Base-by-base conservation (phyloP, 1,140 invertebrate species). In the Orius insidiosus region DNA sequence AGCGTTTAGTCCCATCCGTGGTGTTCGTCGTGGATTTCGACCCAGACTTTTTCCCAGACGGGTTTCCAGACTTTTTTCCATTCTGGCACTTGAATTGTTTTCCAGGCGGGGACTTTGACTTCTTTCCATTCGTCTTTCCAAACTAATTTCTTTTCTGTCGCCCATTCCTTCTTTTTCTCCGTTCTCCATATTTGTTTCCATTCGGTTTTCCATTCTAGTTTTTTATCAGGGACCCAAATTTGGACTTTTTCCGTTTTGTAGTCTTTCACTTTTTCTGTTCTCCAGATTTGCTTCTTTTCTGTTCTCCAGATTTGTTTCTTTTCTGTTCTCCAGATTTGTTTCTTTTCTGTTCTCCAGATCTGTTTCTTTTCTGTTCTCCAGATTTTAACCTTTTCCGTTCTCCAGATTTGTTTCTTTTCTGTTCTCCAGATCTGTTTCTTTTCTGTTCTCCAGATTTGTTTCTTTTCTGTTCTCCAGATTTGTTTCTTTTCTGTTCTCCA, bases 101-200 rank as follows among this genome's bases (percentile, higher is more conserved):
- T 72, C 53, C 51, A 54, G 3, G 49, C 63, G 0, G 65, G 64
- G 0, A 67, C 61, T 46, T 67, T 59, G 34, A 69, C 61, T 63
- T 78, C 65, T 60, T 68, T 68, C 67, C 66, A 68, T 55, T 83
- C 79, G 33, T 79, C 76, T 53, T 79, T 75, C 78, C 78, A 82
- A 38, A 78, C 70, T 60, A 78, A 68, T 54, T 80, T 76, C 61
- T 83, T 78, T 47, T 81, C 76, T 6, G 74, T 75, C 48, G 76
- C 68, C 80, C 78, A 84, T 40, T 53, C 70, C 61, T 83, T 75
- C 53, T 79, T 79, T 61, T 83, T 84, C 34, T 78, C 70, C 0
- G 72, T 77, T 47, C 74, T 72, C 79, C 78, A 82, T 19, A 79
- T 70, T 58, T 82, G 75, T 15, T 79, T 72, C 54, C 77, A 78